Evolutionary conservation across 2,797 vertebrate genomes (phyloP), one percentile per base, ranked within the genome.

Genomic region (Sphenodon punctatus): DNA sequence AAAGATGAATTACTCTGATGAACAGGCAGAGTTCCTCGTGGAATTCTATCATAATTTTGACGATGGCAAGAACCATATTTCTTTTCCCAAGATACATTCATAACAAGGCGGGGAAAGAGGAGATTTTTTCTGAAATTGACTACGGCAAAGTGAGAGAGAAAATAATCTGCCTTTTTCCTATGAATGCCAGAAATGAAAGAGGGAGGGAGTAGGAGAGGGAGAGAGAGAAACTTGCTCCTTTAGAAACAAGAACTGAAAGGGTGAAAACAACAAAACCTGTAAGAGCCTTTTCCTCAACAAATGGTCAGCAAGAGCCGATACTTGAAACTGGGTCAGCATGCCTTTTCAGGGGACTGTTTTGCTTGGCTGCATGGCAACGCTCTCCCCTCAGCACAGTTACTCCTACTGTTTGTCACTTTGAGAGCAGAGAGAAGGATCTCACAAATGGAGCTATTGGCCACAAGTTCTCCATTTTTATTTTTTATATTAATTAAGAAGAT

Each of bases 21-120:
- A n/a, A n/a, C 56, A 55, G 80, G 82, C 80, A 73, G 56, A 72
- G 43, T 90, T 92, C 87, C 82, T 89, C 53, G 34, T 81, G 80
- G 87, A 93, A 94, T 89, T 91, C 75, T 95, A 86, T 91, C 85
- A 85, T 91, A 91, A 93, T 93, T 93, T 92, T 87, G 67, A 91
- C 90, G 76, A 91, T 91, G 83, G 87, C 67, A 90, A 93, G 82
- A 75, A 75, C 88, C 63, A 22, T 94, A 89, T 92, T 95, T 95
- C 87, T 94, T 94, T n/a, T n/a, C n/a, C 83, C 73, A 86, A 84
- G 79, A 30, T 48, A 71, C 85, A 58, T 78, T 90, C 87, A 80
- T 93, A 82, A 89, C 58, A 92, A 83, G 55, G 51, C 60, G 55
- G 69, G 8, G 49, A 23, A 16, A 12, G 63, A 42, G 17, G 38